phyloP scores from a whole-genome alignment of 2,797 vertebrate genomes.

The Enteromius paludinosus region DNA sequence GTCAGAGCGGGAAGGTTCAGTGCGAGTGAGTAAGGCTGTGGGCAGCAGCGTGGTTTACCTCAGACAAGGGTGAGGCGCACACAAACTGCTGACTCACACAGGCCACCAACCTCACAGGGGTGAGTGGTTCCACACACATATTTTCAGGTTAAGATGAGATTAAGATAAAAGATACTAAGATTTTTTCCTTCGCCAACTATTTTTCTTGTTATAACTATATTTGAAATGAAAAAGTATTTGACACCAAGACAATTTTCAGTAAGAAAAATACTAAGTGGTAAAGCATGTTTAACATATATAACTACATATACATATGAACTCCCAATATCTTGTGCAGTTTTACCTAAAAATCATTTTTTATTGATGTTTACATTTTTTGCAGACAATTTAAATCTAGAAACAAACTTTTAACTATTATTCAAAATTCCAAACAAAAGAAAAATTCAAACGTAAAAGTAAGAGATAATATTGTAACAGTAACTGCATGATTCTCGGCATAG shows the following conservation, averaged over 20 bases:
- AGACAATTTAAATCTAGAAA: neutral
- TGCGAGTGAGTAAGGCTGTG: slow-evolving; percentile 56
- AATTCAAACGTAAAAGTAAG: neutral
- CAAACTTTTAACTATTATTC: neutral
- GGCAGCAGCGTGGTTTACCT: slow-evolving; percentile 64
- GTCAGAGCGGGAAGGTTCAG: slow-evolving; percentile 47
- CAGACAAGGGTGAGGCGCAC: slow-evolving; percentile 48
- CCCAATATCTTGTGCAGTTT: neutral
- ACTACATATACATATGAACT: too few relatives aligned
- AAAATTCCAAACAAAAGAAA: neutral
- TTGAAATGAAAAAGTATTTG: neutral
- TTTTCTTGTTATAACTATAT: neutral
- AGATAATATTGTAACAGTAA: neutral
- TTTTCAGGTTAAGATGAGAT: slow-evolving; percentile 7
- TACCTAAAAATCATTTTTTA: neutral
- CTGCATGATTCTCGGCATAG: neutral
- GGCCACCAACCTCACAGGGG: slow-evolving; percentile 47
- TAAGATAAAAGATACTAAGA: neutral
- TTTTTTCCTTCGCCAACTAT: neutral
- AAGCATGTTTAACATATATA: too few relatives aligned
- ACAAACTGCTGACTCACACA: slow-evolving; percentile 62
- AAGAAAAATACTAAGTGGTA: neutral
- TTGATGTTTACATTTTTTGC: neutral
- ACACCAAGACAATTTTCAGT: neutral
- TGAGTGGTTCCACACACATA: slow-evolving; percentile 18